Evolutionary conservation across 2,797 vertebrate genomes (phyloP).

Genomic region (Myiotriccus ornatus): DNA sequence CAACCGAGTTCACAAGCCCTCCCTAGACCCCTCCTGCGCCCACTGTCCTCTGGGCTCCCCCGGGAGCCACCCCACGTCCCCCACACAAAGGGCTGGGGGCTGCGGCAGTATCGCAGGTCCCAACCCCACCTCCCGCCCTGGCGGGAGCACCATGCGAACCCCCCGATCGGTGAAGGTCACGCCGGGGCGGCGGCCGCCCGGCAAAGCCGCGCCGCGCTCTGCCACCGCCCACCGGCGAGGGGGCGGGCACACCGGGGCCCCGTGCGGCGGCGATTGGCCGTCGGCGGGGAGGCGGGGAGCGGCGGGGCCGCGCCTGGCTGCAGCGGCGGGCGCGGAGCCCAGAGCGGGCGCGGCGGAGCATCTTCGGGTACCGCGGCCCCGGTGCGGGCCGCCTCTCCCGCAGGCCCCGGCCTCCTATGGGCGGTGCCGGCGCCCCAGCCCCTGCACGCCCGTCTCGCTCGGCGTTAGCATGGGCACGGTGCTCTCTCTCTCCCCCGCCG

Average conservation of each 20-base stretch:
- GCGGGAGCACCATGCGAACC: not conserved
- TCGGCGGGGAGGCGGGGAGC: not conserved
- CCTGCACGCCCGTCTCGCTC: slow-evolving; percentile 38
- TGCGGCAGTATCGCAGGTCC: not conserved
- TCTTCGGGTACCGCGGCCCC: slow-evolving; percentile 37
- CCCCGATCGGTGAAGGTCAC: not conserved
- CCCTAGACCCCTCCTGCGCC: no score
- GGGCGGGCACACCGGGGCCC: not conserved
- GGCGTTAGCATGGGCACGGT: slow-evolving; percentile 89
- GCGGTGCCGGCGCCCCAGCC: slow-evolving; percentile 22
- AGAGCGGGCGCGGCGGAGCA: slow-evolving; percentile 54
- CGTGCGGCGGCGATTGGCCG: slow-evolving; percentile 17
- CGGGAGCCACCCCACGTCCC: not conserved
- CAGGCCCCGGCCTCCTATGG: slow-evolving; percentile 28
- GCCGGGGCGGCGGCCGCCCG: not conserved
- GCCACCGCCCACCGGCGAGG: not conserved
- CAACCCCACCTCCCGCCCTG: not conserved
- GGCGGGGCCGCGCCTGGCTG: slow-evolving; percentile 51
- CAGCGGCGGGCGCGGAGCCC: slow-evolving; percentile 58
- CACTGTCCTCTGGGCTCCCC: not conserved
- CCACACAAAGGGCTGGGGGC: not conserved
- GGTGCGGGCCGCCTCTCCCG: slow-evolving; percentile 39
- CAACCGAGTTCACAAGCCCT: not conserved
- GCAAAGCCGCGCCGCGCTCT: not conserved
- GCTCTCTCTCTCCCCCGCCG: slow-evolving; percentile 88